These are phyloP conservation scores for Augiades crinisus DNA, from an alignment of 2,888 invertebrate genomes.

Conservation along the genomic window DNA sequence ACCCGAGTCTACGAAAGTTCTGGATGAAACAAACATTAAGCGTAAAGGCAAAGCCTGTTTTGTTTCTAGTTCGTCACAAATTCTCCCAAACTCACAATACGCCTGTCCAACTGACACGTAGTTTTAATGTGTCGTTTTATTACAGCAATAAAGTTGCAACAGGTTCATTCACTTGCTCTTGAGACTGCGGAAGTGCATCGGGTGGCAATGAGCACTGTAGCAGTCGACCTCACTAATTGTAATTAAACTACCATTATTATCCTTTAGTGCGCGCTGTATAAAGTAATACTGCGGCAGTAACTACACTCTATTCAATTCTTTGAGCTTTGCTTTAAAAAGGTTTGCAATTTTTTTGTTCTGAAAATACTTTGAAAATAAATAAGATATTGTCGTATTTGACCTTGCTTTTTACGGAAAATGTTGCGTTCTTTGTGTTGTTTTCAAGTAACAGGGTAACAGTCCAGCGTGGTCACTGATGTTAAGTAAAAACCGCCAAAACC, in stretches of 20 bases:
- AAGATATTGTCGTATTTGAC: no score
- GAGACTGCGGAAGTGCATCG: slow-evolving; percentile 11
- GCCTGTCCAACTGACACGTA: background rate
- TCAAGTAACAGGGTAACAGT: no score
- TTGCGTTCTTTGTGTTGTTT: no score
- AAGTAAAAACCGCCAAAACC: no score
- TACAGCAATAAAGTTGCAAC: slow-evolving; percentile 9
- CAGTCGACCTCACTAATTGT: slow-evolving; percentile 13
- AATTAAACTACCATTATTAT: slow-evolving; percentile 17
- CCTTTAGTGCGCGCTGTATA: background rate
- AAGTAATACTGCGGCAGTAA: background rate
- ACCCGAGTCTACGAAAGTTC: no score
- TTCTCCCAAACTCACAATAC: background rate
- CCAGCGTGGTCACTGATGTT: no score
- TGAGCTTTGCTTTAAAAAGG: no score
- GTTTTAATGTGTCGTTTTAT: background rate
- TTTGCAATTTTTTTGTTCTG: background rate
- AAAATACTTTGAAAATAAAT: no score
- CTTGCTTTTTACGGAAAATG: no score
- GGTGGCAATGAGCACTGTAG: slow-evolving; percentile 15
- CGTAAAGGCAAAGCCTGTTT: background rate
- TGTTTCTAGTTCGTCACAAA: background rate
- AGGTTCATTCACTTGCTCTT: slow-evolving; percentile 20
- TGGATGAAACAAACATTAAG: no score
- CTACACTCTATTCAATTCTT: background rate